Base-by-base conservation (phyloP, 2,888 invertebrate species). In the Tenodera sinensis region DNA sequence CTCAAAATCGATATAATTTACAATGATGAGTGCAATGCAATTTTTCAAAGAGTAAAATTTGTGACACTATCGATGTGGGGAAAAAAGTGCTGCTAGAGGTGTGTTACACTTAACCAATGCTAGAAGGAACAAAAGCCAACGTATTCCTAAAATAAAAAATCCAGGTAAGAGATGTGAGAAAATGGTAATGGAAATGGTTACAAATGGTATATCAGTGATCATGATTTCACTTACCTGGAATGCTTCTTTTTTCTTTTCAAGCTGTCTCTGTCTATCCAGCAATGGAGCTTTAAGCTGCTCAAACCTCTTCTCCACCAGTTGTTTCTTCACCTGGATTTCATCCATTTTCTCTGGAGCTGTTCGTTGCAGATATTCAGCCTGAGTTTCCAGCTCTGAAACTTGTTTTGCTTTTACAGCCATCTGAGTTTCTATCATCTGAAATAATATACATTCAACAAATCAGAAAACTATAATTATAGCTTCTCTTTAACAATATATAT, bases 221-320 rank as follows among this genome's bases (percentile, higher is more conserved):
- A 3, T 1, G 20, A 71, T 2, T 27, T 47, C 8, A 89, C 88
- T 90, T 89, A 92, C 92, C 91, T 98, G 98, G 95, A 97, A 98
- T 20, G 98, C 98, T 93, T 98, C 98, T 94, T 99, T 99, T 94
- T 99, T 99, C 95, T 99, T 99, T 91, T 99, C 98, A 92, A 99
- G 94, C 82, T 98, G 96, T 89, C 95, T 95, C 92, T 99, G 98
- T 0, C 99, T 95, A 91, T 98, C 97, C 90, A 98, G 93, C 87
- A 99, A 93, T 0, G 99, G 99, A 54, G 97, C 98, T 93, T 99
- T 98, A 90, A 99, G 96, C 93, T 98, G 97, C 91, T 98, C 97
- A 94, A 99, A 99, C 90, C 99, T 96, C 92, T 98, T 97, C 91
- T 99, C 98, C 1, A 99, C 99, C 89, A 97, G 96, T 91, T 96